Evolutionary conservation across 2,797 vertebrate genomes (phyloP).

Genomic region (Columba guinea): DNA sequence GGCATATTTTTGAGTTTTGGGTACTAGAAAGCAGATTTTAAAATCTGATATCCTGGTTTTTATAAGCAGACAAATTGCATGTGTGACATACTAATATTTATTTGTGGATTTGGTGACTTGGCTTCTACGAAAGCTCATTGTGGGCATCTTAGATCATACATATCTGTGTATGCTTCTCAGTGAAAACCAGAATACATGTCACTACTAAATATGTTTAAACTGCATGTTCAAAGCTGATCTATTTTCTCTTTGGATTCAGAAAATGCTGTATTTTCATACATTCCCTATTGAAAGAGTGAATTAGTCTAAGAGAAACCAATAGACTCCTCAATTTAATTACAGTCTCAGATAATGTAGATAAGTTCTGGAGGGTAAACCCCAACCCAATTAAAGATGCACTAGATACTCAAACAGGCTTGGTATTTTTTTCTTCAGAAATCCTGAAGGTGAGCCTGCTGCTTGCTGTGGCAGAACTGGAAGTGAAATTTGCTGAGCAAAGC

Average conservation of each 20-base stretch:
- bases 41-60: not conserved
- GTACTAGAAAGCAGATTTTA: not conserved
- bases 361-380: not conserved
- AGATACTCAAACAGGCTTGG: not conserved
- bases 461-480: not conserved
- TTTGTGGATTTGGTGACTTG: not conserved
- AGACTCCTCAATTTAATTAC: not conserved
- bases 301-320: not conserved
- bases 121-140: not conserved
- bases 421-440: not conserved
- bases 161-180: not conserved
- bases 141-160: not conserved
- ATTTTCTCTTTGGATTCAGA: not conserved
- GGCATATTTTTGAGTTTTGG: not conserved
- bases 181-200: not conserved
- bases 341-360: not conserved
- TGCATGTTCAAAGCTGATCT: not conserved
- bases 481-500: not conserved
- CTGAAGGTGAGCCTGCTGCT: not conserved
- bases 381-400: rapidly evolving
- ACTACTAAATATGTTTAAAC: not conserved
- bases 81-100: rapidly evolving
- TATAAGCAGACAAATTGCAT: not conserved
- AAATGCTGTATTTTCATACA: not conserved
- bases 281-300: not conserved